Percentiles rank a stretch among this genome's conserved stretches.
Conservation (phyloP, 2,113 vertebrate species). For the Nibea albiflora region DNA sequence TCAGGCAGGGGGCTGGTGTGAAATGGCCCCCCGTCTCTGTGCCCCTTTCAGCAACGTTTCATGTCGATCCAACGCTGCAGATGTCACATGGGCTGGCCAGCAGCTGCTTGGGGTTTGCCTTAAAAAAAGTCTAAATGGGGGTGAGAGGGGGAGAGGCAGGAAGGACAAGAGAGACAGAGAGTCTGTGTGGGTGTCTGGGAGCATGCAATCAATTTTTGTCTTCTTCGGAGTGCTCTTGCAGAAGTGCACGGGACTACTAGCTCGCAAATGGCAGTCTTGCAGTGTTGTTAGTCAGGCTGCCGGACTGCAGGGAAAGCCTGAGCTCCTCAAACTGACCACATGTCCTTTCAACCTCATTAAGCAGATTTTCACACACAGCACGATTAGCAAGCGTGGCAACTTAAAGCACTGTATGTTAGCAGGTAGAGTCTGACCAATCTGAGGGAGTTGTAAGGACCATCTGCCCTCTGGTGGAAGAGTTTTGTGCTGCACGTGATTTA, state of each 20-base stretch:
- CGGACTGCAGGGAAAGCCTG: too few species aligned
- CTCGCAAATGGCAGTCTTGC: conserved; percentile 18
- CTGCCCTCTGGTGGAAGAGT: conserved; percentile 64
- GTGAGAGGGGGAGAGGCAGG: conserved; percentile 37
- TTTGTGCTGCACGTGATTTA: not conserved
- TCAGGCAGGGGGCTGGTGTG: conserved; percentile 40
- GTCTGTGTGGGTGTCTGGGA: conserved; percentile 54
- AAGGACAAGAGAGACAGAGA: conserved; percentile 44
- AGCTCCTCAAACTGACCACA: not conserved
- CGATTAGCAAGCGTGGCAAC: conserved; percentile 4
- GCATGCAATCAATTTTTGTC: conserved; percentile 46
- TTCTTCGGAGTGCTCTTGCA: conserved; percentile 17
- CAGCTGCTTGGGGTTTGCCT: conserved; percentile 68
- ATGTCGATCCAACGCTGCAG: conserved; percentile 68
- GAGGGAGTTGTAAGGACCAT: not conserved
- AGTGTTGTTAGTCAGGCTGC: conserved; percentile 2
- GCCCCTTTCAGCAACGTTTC: conserved; percentile 33
- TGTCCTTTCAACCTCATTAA: conserved; percentile 9
- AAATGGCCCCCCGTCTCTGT: conserved; percentile 39
- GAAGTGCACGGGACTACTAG: conserved; percentile 10
- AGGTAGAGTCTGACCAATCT: not conserved
- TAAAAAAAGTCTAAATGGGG: conserved; percentile 60
- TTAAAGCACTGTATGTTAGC: not conserved
- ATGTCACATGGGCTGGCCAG: conserved; percentile 66
- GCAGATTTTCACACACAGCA: conserved; percentile 10